These are phyloP conservation scores for Dryobotodes eremita DNA, from an alignment of 2,888 invertebrate species.

Conservation along the genomic window DNA sequence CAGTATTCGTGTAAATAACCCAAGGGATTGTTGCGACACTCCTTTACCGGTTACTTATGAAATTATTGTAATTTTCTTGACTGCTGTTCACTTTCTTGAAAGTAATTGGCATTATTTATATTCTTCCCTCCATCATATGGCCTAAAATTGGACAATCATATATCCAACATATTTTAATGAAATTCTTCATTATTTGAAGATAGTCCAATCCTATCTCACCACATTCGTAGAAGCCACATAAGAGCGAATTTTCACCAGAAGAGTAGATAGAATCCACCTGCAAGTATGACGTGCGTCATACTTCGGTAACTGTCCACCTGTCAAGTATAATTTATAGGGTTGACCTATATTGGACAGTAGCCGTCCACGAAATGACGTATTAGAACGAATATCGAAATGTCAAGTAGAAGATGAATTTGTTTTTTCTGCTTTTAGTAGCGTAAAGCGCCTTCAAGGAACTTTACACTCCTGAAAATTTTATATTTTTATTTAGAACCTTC, in stretches of 20 bases:
- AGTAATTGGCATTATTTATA: slow-evolving; percentile 16
- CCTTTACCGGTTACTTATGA: slow-evolving; percentile 2
- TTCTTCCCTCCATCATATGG: not conserved
- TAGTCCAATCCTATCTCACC: not conserved
- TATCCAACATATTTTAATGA: not conserved
- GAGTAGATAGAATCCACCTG: slow-evolving; percentile 12
- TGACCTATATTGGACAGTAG: not conserved
- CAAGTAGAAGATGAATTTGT: not conserved
- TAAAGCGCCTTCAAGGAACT: not conserved
- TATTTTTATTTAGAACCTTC: not conserved
- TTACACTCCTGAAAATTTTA: not conserved
- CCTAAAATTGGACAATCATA: not conserved
- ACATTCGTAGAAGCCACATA: not conserved
- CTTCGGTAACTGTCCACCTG: slow-evolving; percentile 13
- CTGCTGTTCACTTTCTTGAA: not conserved
- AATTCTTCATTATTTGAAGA: not conserved
- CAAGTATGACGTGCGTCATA: slow-evolving; percentile 6
- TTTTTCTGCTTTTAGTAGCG: not conserved
- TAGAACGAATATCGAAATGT: slow-evolving; percentile 18
- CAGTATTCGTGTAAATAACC: slow-evolving; percentile 41
- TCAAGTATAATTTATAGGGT: slow-evolving; percentile 8
- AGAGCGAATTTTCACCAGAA: not conserved
- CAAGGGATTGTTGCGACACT: slow-evolving; percentile 29
- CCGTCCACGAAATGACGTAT: slow-evolving; percentile 3
- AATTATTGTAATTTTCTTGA: slow-evolving; percentile 10